Evolutionary conservation across 2,113 vertebrate species (phyloP).

Genomic region (Passer montanus): DNA sequence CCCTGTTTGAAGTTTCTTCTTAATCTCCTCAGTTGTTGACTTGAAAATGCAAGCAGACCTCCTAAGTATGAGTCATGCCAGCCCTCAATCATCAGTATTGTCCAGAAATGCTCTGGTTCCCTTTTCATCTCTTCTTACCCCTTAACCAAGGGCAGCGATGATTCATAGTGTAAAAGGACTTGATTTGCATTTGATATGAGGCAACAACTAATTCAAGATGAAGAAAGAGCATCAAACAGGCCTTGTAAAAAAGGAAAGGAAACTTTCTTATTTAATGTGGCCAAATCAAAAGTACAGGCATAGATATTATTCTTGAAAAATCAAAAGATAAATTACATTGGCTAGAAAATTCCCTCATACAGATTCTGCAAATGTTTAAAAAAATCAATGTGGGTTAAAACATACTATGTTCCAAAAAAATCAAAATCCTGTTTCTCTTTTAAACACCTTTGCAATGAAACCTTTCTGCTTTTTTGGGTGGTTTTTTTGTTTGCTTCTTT

Average conservation of each 20-base stretch:
- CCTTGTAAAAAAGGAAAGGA: neutral
- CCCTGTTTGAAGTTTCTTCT: conserved; percentile 12
- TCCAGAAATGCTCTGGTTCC: conserved; percentile 38
- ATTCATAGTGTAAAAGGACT: conserved; percentile 23
- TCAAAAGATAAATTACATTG: neutral
- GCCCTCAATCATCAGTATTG: conserved; percentile 36
- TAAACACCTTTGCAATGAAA: neutral
- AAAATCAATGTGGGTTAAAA: neutral
- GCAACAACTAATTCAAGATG: conserved; percentile 35
- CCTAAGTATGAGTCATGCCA: conserved; percentile 36
- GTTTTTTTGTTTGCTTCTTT: neutral
- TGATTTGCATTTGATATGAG: conserved; percentile 39
- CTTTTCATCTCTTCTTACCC: conserved; percentile 13
- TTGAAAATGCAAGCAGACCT: neutral
- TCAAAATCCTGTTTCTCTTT: neutral
- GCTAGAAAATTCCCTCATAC: neutral
- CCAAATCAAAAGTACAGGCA: neutral
- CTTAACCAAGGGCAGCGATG: conserved; percentile 22
- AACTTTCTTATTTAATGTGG: neutral
- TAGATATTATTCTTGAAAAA: neutral
- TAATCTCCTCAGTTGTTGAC: conserved; percentile 2
- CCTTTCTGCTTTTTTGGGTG: neutral
- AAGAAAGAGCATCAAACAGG: neutral
- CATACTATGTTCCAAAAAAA: neutral
- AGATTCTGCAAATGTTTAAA: neutral